Conservation (phyloP, 2,113 vertebrate species). For the Fukomys damarensis region DNA sequence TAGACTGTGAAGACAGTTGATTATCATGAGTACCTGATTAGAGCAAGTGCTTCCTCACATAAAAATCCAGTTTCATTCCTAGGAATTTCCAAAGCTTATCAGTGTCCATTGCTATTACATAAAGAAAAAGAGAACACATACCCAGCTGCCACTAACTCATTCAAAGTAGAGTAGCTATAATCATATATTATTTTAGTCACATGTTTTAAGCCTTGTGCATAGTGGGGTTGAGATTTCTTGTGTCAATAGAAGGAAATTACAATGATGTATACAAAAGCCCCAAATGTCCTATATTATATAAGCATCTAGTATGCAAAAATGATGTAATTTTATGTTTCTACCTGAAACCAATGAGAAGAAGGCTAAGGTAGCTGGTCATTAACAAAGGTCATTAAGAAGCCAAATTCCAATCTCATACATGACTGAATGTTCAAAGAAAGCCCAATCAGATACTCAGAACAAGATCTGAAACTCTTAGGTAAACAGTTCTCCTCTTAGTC, state of each 20-base stretch:
- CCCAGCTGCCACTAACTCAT: neutral
- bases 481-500: constrained; percentile 21
- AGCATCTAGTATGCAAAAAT: constrained; percentile 2
- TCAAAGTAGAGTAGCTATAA: neutral
- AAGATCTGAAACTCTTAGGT: constrained; percentile 35
- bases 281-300: neutral
- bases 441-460: constrained; percentile 8
- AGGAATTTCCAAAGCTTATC: constrained; percentile 10
- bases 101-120: neutral
- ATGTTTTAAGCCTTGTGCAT: neutral
- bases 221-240: neutral
- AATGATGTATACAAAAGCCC: neutral
- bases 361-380: neutral
- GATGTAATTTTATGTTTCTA: neutral
- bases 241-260: constrained; percentile 3
- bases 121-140: neutral
- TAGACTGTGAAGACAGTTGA: neutral
- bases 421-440: constrained; percentile 37
- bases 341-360: neutral
- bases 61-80: neutral
- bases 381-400: neutral
- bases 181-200: neutral
- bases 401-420: constrained; percentile 13
- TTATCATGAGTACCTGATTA: neutral
- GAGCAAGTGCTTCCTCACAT: neutral